A percentile compares a stretch with the other conserved stretches of the same genome.
Evolutionary conservation across 2,113 vertebrate species (phyloP).

Genomic region (Egretta garzetta): DNA sequence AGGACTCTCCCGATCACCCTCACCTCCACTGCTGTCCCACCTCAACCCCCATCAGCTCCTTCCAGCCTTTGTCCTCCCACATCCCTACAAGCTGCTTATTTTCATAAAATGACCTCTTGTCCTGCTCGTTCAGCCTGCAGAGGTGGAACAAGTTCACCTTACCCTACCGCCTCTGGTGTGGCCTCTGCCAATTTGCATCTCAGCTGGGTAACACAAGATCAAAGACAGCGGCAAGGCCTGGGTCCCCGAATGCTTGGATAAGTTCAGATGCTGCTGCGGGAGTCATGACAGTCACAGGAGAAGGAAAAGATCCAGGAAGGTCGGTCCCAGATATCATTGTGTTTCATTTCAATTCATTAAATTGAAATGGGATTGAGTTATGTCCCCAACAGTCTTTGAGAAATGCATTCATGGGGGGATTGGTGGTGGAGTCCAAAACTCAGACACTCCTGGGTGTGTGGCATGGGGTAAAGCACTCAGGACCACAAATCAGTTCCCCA

Average conservation of each 20-base stretch:
- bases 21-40: background rate
- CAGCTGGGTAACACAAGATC: background rate
- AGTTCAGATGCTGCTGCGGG: background rate
- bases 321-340: background rate
- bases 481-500: background rate
- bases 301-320: background rate
- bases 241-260: background rate
- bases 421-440: background rate
- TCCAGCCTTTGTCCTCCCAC: background rate
- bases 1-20: rapidly evolving
- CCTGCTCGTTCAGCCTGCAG: background rate
- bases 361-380: background rate
- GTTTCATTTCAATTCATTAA: background rate
- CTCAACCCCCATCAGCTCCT: background rate
- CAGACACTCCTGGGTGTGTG: background rate
- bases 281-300: background rate
- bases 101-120: background rate
- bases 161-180: background rate
- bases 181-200: background rate
- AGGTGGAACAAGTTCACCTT: background rate
- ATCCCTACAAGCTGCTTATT: background rate
- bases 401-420: background rate
- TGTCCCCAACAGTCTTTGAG: background rate
- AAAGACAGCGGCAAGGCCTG: rapidly evolving
- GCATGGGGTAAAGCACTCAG: background rate